Evolutionary conservation across 30 jellyfish, hydroid and myxozoan genomes (phyloP).

Genomic region (Hydra vulgaris): DNA sequence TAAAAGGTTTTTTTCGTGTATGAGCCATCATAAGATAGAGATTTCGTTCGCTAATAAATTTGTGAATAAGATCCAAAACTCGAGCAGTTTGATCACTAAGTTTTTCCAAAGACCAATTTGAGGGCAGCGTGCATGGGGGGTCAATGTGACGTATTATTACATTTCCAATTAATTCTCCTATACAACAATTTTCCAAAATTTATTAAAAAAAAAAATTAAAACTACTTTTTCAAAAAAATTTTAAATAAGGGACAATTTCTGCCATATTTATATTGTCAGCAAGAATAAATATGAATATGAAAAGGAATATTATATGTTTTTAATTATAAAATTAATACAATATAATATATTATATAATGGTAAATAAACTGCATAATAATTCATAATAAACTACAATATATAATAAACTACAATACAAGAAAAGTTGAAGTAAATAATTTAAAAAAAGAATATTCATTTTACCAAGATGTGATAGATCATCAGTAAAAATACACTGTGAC

Average conservation of each 20-base stretch:
- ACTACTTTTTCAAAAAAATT: not conserved
- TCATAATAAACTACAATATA: too few species aligned
- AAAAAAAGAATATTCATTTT: too few species aligned
- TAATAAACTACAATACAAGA: too few species aligned
- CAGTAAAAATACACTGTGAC: conserved; percentile 39
- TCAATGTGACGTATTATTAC: conserved; percentile 45
- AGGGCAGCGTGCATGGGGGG: conserved; percentile 46
- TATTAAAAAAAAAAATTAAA: not conserved
- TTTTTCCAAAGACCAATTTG: conserved; percentile 64
- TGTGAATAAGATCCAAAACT: conserved; percentile 35
- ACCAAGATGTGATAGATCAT: conserved; percentile 58
- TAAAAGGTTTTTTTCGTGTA: conserved; percentile 48
- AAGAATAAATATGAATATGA: too few species aligned
- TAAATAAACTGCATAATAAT: not conserved
- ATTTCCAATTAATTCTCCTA: conserved; percentile 66
- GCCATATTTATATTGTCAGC: too few species aligned
- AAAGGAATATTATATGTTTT: too few species aligned
- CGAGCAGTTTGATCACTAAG: conserved; percentile 33
- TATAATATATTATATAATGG: too few species aligned
- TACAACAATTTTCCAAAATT: too few species aligned
- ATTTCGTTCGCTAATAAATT: conserved; percentile 58
- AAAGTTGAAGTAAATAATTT: too few species aligned
- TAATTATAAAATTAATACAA: too few species aligned
- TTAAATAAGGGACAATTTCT: too few species aligned
- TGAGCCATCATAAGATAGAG: conserved; percentile 54